phyloP scores from a whole-genome alignment of 1,140 invertebrate species.

The Halyomorpha halys region DNA sequence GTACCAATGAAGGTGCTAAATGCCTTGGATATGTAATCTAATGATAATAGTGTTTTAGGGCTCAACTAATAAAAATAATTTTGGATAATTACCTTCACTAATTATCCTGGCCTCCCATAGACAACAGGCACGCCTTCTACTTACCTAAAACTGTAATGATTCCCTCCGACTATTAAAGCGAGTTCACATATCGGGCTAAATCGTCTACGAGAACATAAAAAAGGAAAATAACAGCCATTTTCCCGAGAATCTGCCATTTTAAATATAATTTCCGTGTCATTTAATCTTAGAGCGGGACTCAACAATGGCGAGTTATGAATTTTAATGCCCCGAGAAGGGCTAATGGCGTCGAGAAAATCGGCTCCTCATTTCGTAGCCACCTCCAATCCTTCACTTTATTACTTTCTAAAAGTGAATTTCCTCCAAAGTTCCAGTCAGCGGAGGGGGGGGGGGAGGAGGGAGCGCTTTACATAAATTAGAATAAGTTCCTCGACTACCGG shows the following conservation, averaged over 20 bases:
- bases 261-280: slow-evolving; percentile 14
- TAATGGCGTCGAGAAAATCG: background rate
- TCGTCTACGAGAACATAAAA: too few species aligned
- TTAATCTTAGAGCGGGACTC: background rate
- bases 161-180: too few species aligned
- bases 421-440: slow-evolving; percentile 1
- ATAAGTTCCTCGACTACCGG: slow-evolving; percentile 1
- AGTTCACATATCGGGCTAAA: too few species aligned
- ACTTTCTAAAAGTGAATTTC: slow-evolving; percentile 12
- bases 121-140: too few species aligned
- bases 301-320: slow-evolving; percentile 15
- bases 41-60: too few species aligned
- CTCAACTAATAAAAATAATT: too few species aligned
- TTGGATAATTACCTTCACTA: too few species aligned
- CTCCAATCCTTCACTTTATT: slow-evolving; percentile 4
- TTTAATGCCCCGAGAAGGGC: slow-evolving; percentile 4
- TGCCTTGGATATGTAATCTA: too few species aligned
- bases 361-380: background rate
- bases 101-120: too few species aligned
- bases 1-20: too few species aligned
- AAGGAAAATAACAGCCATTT: too few species aligned
- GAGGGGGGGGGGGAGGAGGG: background rate
- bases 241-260: slow-evolving; percentile 3
- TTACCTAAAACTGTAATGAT: too few species aligned
- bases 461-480: slow-evolving; percentile 17